phyloP scores from a whole-genome alignment of 2,113 vertebrate genomes.

The Buteo buteo region DNA sequence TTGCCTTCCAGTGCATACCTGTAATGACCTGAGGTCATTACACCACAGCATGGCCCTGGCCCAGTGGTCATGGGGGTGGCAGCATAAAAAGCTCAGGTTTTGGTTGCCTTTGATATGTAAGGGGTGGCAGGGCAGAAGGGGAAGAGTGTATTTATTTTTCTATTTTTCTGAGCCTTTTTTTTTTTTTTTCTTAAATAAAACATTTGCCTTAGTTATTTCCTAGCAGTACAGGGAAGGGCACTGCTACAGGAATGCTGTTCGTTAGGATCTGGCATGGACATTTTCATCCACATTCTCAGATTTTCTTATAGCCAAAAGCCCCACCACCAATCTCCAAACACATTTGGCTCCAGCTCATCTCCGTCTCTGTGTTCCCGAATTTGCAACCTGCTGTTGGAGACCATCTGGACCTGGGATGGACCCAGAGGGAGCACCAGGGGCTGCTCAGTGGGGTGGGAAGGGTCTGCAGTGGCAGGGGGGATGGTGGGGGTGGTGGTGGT shows the following conservation, averaged over 20 bases:
- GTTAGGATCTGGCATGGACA: too few relatives aligned
- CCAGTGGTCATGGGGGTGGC: rapidly evolving
- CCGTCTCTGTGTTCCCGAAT: neutral
- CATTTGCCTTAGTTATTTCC: neutral
- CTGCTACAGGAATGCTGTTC: neutral
- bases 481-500: too few relatives aligned
- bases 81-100: rapidly evolving
- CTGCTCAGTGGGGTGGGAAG: neutral
- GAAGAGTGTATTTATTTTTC: neutral
- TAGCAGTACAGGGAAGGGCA: neutral
- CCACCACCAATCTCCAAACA: neutral
- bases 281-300: neutral
- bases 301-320: neutral
- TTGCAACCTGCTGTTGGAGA: neutral
- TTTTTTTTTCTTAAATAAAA: neutral
- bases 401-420: neutral
- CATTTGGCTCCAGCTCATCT: too few relatives aligned
- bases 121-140: too few relatives aligned
- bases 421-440: neutral
- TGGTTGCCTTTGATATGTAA: neutral
- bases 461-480: neutral
- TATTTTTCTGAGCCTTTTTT: neutral
- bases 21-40: neutral
- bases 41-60: neutral
- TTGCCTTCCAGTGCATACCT: neutral